These are phyloP conservation scores for Drosophila seguyi DNA, from an alignment of 1,140 invertebrate species.

Conservation along the genomic window DNA sequence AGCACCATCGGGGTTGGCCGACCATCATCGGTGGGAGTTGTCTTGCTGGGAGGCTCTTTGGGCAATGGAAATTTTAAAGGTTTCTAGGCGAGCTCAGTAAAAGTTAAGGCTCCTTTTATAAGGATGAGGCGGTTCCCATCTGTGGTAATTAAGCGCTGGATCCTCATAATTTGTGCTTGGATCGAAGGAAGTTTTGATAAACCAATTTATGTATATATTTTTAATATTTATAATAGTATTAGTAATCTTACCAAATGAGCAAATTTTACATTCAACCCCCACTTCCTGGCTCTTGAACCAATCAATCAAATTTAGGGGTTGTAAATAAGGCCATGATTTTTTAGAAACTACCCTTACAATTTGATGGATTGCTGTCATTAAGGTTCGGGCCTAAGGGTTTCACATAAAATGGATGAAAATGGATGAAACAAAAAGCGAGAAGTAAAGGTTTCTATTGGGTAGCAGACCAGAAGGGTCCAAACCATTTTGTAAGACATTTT, in stretches of 20 bases:
- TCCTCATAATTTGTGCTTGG: conserved; percentile 28
- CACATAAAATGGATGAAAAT: neutral
- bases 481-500: neutral
- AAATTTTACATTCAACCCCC: neutral
- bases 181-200: neutral
- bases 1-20: conserved; percentile 25
- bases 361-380: conserved; percentile 74
- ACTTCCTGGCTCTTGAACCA: conserved; percentile 14
- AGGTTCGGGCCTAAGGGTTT: neutral
- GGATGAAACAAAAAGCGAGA: conserved; percentile 1
- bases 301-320: conserved; percentile 66
- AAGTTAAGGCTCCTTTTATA: neutral
- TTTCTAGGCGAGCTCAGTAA: conserved; percentile 5
- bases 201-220: neutral
- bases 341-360: conserved; percentile 41
- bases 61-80: conserved; percentile 44
- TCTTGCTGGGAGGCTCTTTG: conserved; percentile 1
- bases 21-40: conserved; percentile 15
- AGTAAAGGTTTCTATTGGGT: neutral
- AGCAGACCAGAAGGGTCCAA: conserved; percentile 14
- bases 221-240: too few relatives aligned
- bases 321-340: conserved; percentile 6
- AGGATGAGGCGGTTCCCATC: conserved; percentile 34
- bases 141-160: conserved; percentile 35
- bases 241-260: neutral